These are phyloP conservation scores for Lagodon rhomboides DNA, from an alignment of 2,797 vertebrate genomes.

Conservation along the genomic window DNA sequence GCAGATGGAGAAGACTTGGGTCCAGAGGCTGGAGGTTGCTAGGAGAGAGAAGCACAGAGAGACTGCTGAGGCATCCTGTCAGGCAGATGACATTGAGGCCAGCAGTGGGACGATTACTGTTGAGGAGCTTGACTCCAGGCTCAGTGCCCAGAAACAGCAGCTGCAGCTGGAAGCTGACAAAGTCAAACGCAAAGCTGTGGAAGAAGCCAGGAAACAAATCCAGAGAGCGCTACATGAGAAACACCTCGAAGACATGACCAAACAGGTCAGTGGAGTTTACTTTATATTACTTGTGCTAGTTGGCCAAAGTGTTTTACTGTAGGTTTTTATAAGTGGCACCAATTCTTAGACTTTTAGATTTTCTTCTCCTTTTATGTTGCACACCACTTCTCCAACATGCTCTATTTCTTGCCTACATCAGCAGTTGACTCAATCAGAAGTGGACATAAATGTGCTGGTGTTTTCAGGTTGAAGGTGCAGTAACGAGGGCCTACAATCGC, in stretches of 20 bases:
- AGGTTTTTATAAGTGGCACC: not conserved
- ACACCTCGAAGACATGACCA: conserved; percentile 85
- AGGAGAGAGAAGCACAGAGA: conserved; percentile 66
- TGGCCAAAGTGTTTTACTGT: not conserved
- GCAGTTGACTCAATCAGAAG: not conserved
- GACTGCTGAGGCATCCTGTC: conserved; percentile 79
- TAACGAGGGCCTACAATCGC: conserved; percentile 87
- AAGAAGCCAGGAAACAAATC: conserved; percentile 80
- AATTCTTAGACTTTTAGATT: not conserved
- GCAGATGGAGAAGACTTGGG: conserved; percentile 88
- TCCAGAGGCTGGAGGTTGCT: conserved; percentile 82
- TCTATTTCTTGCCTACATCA: not conserved
- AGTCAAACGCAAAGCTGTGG: conserved; percentile 74
- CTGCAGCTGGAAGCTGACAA: conserved; percentile 82
- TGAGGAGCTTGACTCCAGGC: conserved; percentile 76
- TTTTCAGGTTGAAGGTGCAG: conserved; percentile 90
- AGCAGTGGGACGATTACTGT: conserved; percentile 45
- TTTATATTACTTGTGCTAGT: not conserved
- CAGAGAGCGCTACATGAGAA: conserved; percentile 86
- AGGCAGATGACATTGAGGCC: conserved; percentile 81
- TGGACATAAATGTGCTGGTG: conserved; percentile 1
- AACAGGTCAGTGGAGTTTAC: conserved; percentile 69
- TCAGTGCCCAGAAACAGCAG: conserved; percentile 79
- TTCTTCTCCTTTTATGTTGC: not conserved
- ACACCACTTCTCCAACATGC: not conserved